These are phyloP conservation scores for Todiramphus saurophagus DNA, from an alignment of 2,113 vertebrate species.

Conservation along the genomic window DNA sequence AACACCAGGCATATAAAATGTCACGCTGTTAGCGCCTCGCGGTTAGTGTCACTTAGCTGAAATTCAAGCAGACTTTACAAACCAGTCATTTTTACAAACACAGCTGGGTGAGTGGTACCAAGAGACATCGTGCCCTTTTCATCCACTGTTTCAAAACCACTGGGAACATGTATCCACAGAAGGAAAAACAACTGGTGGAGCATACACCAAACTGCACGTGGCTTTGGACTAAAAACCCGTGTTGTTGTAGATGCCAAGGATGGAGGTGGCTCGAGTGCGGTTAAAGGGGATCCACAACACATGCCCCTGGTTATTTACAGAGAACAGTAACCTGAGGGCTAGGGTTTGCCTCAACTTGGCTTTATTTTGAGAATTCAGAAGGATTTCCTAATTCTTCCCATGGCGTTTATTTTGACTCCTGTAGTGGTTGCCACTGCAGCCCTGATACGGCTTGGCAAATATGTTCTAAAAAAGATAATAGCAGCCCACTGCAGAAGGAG, in stretches of 20 bases:
- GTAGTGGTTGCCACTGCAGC: neutral
- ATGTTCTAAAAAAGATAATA: neutral
- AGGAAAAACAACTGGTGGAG: neutral
- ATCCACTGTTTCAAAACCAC: neutral
- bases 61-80: conserved; percentile 9
- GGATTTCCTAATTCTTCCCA: neutral
- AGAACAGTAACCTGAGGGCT: neutral
- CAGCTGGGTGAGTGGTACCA: neutral
- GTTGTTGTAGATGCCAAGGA: neutral
- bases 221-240: neutral
- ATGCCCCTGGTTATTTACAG: neutral
- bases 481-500: neutral
- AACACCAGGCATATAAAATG: conserved; percentile 24
- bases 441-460: neutral
- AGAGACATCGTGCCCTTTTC: neutral
- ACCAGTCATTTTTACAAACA: neutral
- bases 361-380: neutral
- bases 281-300: neutral
- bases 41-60: conserved; percentile 30
- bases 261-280: neutral
- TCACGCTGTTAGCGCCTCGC: conserved; percentile 69
- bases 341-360: neutral
- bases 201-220: neutral
- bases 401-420: neutral
- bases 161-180: neutral